Conservation (phyloP, 2,113 vertebrate genomes). For the Prunella fulvescens region DNA sequence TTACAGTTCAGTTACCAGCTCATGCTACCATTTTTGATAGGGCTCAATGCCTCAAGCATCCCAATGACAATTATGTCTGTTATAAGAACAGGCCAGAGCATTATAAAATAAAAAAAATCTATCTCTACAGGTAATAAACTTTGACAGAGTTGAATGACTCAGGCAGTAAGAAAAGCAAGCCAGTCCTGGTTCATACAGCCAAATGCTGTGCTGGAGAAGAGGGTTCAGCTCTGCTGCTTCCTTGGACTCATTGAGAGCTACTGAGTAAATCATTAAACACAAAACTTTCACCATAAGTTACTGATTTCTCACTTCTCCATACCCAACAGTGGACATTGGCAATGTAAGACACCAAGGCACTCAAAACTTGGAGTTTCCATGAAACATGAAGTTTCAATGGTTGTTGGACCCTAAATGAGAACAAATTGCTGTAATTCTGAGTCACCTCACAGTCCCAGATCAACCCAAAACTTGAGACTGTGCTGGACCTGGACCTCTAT, state of each 20-base stretch:
- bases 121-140: background rate
- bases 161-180: background rate
- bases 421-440: background rate
- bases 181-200: background rate
- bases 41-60: background rate
- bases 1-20: background rate
- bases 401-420: accelerated
- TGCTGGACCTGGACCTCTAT: background rate
- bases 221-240: background rate
- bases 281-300: background rate
- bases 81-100: background rate
- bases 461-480: background rate
- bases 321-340: background rate
- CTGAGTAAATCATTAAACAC: background rate
- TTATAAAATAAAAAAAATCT: background rate
- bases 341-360: background rate
- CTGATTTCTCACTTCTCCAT: background rate
- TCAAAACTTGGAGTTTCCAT: background rate
- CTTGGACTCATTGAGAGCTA: background rate
- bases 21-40: background rate
- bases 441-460: background rate
- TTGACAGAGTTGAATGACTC: background rate
- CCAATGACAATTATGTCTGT: background rate
- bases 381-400: background rate
- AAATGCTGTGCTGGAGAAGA: background rate